Evolutionary conservation across 2,113 vertebrate species (phyloP).

Genomic region (Balaeniceps rex): DNA sequence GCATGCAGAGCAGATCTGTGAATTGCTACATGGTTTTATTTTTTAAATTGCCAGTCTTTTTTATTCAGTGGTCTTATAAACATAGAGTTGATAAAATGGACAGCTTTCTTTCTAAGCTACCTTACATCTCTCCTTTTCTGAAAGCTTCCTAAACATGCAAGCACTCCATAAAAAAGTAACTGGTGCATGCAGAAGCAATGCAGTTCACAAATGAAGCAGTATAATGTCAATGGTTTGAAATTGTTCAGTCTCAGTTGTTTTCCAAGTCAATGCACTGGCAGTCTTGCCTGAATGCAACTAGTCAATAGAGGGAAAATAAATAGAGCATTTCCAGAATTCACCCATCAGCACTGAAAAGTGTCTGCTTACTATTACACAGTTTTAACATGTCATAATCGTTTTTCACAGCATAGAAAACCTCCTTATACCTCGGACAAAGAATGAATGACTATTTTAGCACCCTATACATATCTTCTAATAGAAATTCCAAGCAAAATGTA

Average conservation of each 20-base stretch:
- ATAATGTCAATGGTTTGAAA: slow-evolving; percentile 72
- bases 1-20: slow-evolving; percentile 4
- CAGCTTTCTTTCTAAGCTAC: slow-evolving; percentile 38
- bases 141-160: slow-evolving; percentile 65
- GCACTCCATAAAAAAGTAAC: slow-evolving; percentile 71
- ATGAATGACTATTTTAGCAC: slow-evolving; percentile 70
- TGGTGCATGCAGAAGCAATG: slow-evolving; percentile 66
- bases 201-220: slow-evolving; percentile 71
- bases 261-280: slow-evolving; percentile 79
- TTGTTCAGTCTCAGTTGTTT: slow-evolving; percentile 77
- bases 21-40: slow-evolving; percentile 11
- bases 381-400: slow-evolving; percentile 85
- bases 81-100: slow-evolving; percentile 17
- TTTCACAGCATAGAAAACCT: slow-evolving; percentile 72
- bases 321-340: slow-evolving; percentile 77
- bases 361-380: slow-evolving; percentile 76
- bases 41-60: slow-evolving; percentile 24
- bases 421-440: slow-evolving; percentile 61
- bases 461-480: slow-evolving; percentile 57
- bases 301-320: slow-evolving; percentile 79
- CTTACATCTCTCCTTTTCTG: slow-evolving; percentile 23
- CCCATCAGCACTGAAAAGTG: slow-evolving; percentile 73
- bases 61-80: neutral
- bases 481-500: slow-evolving; percentile 61
- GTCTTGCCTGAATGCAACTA: slow-evolving; percentile 79